These are phyloP conservation scores for Mobula hypostoma DNA, from an alignment of 2,113 vertebrate species.

Conservation along the genomic window DNA sequence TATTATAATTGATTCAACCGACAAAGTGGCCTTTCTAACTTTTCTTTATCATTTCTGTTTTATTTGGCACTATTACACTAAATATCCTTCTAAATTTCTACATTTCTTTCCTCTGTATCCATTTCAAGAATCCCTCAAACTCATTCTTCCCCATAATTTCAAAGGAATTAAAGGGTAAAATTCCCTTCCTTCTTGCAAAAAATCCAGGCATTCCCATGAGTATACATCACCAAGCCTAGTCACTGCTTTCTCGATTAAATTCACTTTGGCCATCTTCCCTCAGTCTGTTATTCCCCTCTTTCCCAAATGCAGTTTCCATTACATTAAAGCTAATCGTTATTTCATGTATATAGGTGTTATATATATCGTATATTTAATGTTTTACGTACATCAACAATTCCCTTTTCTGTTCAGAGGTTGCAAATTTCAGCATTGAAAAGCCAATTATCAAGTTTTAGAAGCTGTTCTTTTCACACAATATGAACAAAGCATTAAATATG, in stretches of 20 bases:
- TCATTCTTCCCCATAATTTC: not conserved
- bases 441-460: too few relatives aligned
- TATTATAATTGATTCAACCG: not conserved
- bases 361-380: not conserved
- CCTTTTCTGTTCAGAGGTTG: too few relatives aligned
- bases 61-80: not conserved
- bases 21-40: not conserved
- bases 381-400: not conserved
- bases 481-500: too few relatives aligned
- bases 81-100: not conserved
- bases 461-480: too few relatives aligned
- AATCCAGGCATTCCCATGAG: not conserved
- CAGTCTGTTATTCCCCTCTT: not conserved
- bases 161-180: not conserved
- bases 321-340: not conserved
- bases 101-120: not conserved
- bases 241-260: not conserved
- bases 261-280: not conserved
- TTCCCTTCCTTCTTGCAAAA: not conserved
- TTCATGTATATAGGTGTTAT: not conserved
- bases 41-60: not conserved
- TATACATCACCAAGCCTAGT: not conserved
- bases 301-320: not conserved
- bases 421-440: too few relatives aligned
- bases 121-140: not conserved